These are phyloP conservation scores for Pseudomyrmex flavicornis DNA, from an alignment of 1,140 invertebrate species.

Conservation along the genomic window DNA sequence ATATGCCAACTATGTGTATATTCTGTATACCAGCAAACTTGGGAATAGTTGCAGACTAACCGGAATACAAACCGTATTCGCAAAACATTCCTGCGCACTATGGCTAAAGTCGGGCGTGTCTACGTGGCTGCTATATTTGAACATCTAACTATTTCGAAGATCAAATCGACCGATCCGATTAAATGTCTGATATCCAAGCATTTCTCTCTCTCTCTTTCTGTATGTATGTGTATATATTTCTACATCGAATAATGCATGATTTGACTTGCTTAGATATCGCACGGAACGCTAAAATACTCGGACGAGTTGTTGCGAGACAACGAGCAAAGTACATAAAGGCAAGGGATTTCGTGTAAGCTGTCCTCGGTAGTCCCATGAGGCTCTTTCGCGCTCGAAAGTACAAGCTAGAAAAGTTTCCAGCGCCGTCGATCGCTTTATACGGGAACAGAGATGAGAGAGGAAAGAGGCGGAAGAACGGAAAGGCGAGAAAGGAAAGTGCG, in stretches of 20 bases:
- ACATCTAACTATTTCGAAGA: constrained; percentile 5
- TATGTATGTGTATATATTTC: too few relatives aligned
- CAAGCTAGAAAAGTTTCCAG: constrained; percentile 41
- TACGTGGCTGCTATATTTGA: constrained; percentile 6
- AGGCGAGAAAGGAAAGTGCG: neutral
- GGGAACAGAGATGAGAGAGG: neutral
- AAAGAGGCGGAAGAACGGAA: neutral
- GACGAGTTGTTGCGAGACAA: neutral
- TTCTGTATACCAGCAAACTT: constrained; percentile 1
- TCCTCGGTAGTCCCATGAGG: neutral
- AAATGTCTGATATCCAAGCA: constrained; percentile 29
- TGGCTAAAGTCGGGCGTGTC: constrained; percentile 17
- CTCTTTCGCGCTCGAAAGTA: constrained; percentile 14
- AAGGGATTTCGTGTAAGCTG: constrained; percentile 5
- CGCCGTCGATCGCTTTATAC: constrained; percentile 10
- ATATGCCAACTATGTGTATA: constrained; percentile 41
- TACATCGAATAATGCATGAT: neutral
- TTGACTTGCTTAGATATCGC: neutral
- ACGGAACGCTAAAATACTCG: neutral
- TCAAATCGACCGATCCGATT: constrained; percentile 41
- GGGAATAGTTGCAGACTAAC: constrained; percentile 25
- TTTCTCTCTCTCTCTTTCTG: neutral
- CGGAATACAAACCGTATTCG: constrained; percentile 9
- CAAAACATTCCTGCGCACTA: constrained; percentile 42
- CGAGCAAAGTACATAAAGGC: neutral